Evolutionary conservation across 2,888 invertebrate species (phyloP).

Genomic region (Meteorus cinctellus): DNA sequence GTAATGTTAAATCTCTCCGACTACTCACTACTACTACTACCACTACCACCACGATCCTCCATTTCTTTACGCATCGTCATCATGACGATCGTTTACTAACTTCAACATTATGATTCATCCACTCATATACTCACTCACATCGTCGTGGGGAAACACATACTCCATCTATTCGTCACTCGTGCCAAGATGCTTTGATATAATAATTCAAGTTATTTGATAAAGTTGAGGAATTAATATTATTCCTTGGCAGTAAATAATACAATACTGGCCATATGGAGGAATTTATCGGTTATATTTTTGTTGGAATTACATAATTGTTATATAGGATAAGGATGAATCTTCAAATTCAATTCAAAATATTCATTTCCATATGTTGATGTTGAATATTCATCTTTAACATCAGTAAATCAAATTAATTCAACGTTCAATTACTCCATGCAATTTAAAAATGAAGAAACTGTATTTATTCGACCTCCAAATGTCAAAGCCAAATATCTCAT

Average conservation of each 20-base stretch:
- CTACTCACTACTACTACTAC: background rate
- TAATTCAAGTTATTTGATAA: conserved; percentile 1
- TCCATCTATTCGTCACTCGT: conserved; percentile 26
- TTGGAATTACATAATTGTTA: too few species aligned
- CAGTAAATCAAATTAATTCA: too few species aligned
- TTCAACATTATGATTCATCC: conserved; percentile 39
- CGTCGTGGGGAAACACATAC: background rate
- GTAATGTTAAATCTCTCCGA: background rate
- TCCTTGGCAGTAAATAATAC: background rate
- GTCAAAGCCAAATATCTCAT: too few species aligned
- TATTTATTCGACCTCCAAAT: too few species aligned
- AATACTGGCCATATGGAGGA: too few species aligned
- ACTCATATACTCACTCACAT: conserved; percentile 29
- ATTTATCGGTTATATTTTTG: too few species aligned
- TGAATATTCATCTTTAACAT: too few species aligned
- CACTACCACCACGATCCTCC: conserved; percentile 14
- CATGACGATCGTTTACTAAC: conserved; percentile 29
- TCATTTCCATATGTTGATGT: too few species aligned
- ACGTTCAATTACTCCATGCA: too few species aligned
- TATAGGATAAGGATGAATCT: too few species aligned
- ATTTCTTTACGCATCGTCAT: conserved; percentile 34
- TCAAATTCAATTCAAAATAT: too few species aligned
- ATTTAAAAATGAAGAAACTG: too few species aligned
- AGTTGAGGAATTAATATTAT: background rate
- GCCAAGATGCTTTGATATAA: conserved; percentile 9